phyloP scores from a whole-genome alignment of 2,888 invertebrate genomes.

The Pachycephus smyrnensis region DNA sequence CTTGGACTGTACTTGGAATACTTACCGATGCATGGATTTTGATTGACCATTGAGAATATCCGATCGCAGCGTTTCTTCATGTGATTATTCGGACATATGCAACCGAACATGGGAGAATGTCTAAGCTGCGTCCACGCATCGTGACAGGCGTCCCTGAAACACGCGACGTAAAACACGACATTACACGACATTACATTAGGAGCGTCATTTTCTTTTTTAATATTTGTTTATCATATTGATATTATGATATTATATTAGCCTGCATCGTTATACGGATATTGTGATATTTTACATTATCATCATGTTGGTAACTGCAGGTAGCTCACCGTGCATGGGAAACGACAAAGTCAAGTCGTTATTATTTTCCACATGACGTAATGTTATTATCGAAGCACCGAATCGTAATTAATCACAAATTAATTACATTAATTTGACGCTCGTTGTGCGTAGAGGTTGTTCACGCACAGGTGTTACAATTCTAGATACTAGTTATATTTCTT shows the following conservation, averaged over 20 bases:
- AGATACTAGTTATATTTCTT: background rate
- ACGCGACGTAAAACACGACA: background rate
- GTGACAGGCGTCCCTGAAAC: constrained; percentile 83
- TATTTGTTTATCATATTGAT: no score
- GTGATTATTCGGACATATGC: constrained; percentile 91
- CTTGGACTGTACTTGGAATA: constrained; percentile 36
- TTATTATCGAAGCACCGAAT: background rate
- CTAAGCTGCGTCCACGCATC: constrained; percentile 90
- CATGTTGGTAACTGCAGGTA: background rate
- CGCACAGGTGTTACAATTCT: background rate
- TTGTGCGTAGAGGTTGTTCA: background rate
- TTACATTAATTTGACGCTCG: background rate
- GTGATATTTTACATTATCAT: background rate
- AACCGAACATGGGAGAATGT: constrained; percentile 90
- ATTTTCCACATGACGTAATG: background rate
- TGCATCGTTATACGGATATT: background rate
- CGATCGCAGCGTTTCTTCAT: constrained; percentile 89
- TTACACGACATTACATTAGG: no score
- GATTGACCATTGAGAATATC: constrained; percentile 90
- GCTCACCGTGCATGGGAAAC: background rate
- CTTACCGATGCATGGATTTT: constrained; percentile 96
- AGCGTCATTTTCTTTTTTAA: no score
- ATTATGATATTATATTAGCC: background rate
- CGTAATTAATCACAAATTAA: background rate
- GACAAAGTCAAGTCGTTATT: background rate